A percentile compares a stretch with the other conserved stretches of the same genome.
These are phyloP conservation scores for Harpia harpyja DNA, from an alignment of 2,797 vertebrate species.

Conservation along the genomic window DNA sequence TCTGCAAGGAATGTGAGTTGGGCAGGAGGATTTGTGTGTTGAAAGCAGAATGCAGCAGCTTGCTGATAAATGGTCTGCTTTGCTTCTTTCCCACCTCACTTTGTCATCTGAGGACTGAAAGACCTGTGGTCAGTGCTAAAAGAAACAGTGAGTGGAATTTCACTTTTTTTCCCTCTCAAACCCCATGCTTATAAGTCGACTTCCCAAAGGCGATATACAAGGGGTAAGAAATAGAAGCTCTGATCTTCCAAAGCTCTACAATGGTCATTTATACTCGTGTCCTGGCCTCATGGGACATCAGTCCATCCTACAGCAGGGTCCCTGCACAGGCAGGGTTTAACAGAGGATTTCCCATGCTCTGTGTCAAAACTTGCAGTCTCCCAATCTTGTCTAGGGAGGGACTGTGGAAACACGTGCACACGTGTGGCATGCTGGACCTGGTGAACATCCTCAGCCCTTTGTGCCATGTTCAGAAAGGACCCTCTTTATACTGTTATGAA, in stretches of 20 bases:
- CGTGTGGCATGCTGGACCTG: rapidly evolving
- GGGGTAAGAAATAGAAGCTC: not conserved
- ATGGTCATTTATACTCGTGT: not conserved
- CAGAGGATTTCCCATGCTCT: not conserved
- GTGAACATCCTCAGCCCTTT: not conserved
- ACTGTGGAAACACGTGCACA: not conserved
- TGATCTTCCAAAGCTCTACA: not conserved
- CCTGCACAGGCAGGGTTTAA: not conserved
- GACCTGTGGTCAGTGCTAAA: not conserved
- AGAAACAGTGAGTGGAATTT: not conserved
- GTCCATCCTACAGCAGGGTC: not conserved
- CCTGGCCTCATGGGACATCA: not conserved
- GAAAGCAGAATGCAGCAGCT: not conserved
- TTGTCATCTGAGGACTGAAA: not conserved
- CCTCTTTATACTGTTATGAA: not conserved
- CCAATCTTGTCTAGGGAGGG: not conserved
- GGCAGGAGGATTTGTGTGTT: not conserved
- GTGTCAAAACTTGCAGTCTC: not conserved
- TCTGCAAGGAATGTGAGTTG: not conserved
- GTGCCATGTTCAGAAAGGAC: not conserved
- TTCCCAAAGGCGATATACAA: not conserved
- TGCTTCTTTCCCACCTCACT: not conserved
- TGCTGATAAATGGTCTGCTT: not conserved
- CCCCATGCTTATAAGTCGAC: not conserved
- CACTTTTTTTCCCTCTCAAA: not conserved